phyloP scores from a whole-genome alignment of 2,113 vertebrate genomes.

The Falco punctatus region DNA sequence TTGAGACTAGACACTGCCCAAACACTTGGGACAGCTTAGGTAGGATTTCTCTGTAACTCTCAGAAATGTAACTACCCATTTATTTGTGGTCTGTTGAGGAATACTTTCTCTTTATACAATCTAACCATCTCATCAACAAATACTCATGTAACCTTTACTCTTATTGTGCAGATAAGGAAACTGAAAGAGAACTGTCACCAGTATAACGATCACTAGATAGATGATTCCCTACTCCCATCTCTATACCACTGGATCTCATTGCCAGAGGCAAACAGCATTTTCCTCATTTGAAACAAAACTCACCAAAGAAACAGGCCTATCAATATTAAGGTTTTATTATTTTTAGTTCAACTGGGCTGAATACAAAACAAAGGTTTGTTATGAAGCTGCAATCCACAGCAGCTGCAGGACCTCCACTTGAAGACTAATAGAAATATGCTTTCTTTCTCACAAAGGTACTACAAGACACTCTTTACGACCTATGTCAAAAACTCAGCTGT shows the following conservation, averaged over 20 bases:
- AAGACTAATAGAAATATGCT: background rate
- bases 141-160: background rate
- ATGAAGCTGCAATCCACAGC: background rate
- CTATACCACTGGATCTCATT: background rate
- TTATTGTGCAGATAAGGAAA: background rate
- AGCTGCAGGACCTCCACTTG: background rate
- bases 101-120: background rate
- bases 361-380: background rate
- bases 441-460: background rate
- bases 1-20: background rate
- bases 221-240: background rate
- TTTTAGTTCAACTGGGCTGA: background rate
- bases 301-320: background rate
- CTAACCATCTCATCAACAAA: background rate
- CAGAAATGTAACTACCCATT: background rate
- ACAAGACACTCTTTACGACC: background rate
- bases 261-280: background rate
- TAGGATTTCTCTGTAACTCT: background rate
- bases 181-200: background rate
- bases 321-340: background rate
- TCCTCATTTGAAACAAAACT: background rate
- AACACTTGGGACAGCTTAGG: background rate
- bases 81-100: background rate
- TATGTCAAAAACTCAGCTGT: background rate
- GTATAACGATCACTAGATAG: background rate